Evolutionary conservation across 2,888 invertebrate genomes (phyloP), one percentile per base, ranked within the genome.

Genomic region (Leucophora obtusa): DNA sequence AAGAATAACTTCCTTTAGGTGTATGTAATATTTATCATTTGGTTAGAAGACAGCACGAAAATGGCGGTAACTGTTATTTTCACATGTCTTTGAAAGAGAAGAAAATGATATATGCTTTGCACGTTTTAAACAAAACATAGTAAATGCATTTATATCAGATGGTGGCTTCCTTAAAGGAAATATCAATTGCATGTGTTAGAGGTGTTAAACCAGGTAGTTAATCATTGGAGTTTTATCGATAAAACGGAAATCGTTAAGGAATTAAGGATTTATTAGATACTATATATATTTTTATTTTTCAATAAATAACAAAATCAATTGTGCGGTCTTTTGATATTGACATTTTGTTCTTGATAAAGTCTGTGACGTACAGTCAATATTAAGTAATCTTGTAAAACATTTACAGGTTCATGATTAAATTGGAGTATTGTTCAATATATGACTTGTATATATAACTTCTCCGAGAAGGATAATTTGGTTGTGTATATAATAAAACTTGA

Each of bases 1-100:
- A 66, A 68, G 66, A 75, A 38, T 50, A 70, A 74, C 79, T 73
- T 79, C 75, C 79, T 76, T 76, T 79, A 43, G 69, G 63, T 74
- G 71, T 59, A 59, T 59, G 58, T 17, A 54, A 59, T 54, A 24
- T 43, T 15, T 28, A 71, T 59, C 59, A 59, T 65, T 65, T 60
- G n/a, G 28, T 18, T 33, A 18, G 56, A 47, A 62, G 43, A 47
- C 43, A n/a, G n/a, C 5, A n/a, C n/a, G 11, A 38, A 38, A 38
- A 11, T n/a, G 1, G n/a, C n/a, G n/a, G 43, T 47, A 47, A 47
- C 43, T 47, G 43, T 47, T 47, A 14, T 47, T 47, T 47, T 47
- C 14, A 47, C 43, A 47, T 47, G 43, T 47, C 43, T 47, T n/a
- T 47, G n/a, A 47, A 43, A 24, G 5, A 24, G 5, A 24, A 24